Evolutionary conservation across 2,888 invertebrate genomes (phyloP).

Genomic region (Lucinisca nassula): DNA sequence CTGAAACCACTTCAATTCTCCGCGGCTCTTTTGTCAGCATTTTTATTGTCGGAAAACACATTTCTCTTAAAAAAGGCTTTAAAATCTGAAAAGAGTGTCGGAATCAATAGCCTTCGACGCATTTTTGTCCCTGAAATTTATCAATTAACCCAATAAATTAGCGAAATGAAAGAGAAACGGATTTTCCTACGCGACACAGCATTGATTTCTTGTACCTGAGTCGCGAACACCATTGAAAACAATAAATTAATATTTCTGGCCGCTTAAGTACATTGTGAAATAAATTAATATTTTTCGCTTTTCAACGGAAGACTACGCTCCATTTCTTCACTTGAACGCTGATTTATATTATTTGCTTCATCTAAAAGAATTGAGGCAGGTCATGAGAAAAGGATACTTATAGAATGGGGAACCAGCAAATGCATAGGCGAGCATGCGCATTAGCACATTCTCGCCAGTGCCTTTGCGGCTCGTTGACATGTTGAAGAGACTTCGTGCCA

Average conservation of each 20-base stretch:
- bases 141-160: slow-evolving; percentile 5
- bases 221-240: slow-evolving; percentile 1
- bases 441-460: no score
- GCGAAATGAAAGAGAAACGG: slow-evolving; percentile 6
- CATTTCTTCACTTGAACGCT: slow-evolving; percentile 61
- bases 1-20: no score
- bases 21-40: not conserved
- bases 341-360: slow-evolving; percentile 60
- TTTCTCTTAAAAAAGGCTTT: not conserved
- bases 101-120: not conserved
- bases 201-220: slow-evolving; percentile 8
- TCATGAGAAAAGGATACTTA: no score
- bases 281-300: slow-evolving; percentile 65
- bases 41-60: not conserved
- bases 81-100: not conserved
- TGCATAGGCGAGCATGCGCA: no score
- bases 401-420: no score
- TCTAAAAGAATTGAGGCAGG: slow-evolving; percentile 65
- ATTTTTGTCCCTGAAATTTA: slow-evolving; percentile 14
- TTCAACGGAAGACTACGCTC: slow-evolving; percentile 62
- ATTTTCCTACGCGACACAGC: not conserved
- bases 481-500: no score
- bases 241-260: slow-evolving; percentile 21
- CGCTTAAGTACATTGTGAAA: slow-evolving; percentile 34
- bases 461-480: no score